A percentile compares a stretch with the other conserved stretches of the same genome.
Conservation (phyloP, 2,888 invertebrate species). For the Dolichomitus sp. region DNA sequence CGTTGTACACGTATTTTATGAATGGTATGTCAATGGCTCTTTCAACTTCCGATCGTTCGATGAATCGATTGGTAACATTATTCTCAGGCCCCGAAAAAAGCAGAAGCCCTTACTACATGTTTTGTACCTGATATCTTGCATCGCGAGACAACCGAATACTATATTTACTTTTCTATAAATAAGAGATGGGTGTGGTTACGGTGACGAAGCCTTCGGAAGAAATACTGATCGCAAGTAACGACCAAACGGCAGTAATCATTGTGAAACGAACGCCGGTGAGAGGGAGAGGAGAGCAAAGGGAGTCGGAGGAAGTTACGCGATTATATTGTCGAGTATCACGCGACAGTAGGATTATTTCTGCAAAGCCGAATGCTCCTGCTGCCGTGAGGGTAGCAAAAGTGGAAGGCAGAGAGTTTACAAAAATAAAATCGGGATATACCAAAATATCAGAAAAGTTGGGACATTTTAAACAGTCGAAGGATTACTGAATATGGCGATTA, state of each 20-base stretch:
- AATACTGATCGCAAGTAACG: constrained; percentile 60
- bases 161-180: constrained; percentile 47
- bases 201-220: constrained; percentile 28
- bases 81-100: neutral
- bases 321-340: constrained; percentile 62
- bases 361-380: neutral
- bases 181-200: constrained; percentile 45
- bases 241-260: constrained; percentile 65
- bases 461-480: neutral
- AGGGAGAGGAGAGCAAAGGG: neutral
- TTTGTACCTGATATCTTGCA: neutral
- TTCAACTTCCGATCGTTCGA: neutral
- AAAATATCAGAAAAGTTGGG: constrained; percentile 17
- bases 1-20: neutral
- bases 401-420: neutral
- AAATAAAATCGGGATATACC: constrained; percentile 23
- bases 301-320: neutral
- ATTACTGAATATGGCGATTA: constrained; percentile 11
- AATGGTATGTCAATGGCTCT: neutral
- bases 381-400: neutral
- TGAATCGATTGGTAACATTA: constrained; percentile 1
- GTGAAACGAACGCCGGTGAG: constrained; percentile 49
- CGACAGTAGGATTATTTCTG: constrained; percentile 56
- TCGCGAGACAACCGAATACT: neutral
- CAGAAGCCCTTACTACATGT: neutral